Percentiles rank a stretch among this genome's conserved stretches.
Conservation (phyloP, 1,140 invertebrate genomes). For the Anastatus disparis region DNA sequence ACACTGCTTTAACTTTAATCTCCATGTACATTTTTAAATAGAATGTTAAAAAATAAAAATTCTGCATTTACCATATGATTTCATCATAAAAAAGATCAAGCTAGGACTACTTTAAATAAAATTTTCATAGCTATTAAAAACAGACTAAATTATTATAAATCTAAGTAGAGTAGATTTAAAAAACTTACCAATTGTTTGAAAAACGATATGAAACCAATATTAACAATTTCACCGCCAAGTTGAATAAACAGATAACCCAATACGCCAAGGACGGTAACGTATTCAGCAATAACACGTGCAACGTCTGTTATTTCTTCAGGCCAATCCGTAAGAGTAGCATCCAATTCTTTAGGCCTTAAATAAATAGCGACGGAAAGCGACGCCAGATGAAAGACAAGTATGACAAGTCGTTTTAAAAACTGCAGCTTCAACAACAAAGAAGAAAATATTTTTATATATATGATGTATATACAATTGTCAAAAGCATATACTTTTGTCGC, state of each 20-base stretch:
- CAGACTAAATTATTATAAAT: too few species aligned
- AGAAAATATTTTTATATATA: conserved; percentile 16
- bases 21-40: too few species aligned
- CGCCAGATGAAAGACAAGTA: conserved; percentile 87
- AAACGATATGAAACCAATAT: conserved; percentile 91
- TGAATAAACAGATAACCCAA: conserved; percentile 90
- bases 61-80: too few species aligned
- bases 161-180: neutral
- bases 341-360: conserved; percentile 75
- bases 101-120: too few species aligned
- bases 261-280: conserved; percentile 85
- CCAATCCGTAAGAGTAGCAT: conserved; percentile 69
- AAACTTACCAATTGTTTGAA: conserved; percentile 89
- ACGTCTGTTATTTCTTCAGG: conserved; percentile 68
- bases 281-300: conserved; percentile 72
- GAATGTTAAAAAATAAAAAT: too few species aligned
- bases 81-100: too few species aligned
- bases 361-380: conserved; percentile 91
- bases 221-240: conserved; percentile 92
- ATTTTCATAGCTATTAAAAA: too few species aligned
- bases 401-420: conserved; percentile 89
- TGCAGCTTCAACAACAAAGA: conserved; percentile 64
- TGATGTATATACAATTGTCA: too few species aligned
- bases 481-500: too few species aligned
- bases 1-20: too few species aligned